Base-by-base conservation (phyloP, 2,113 vertebrate genomes). In the Morone chrysops region DNA sequence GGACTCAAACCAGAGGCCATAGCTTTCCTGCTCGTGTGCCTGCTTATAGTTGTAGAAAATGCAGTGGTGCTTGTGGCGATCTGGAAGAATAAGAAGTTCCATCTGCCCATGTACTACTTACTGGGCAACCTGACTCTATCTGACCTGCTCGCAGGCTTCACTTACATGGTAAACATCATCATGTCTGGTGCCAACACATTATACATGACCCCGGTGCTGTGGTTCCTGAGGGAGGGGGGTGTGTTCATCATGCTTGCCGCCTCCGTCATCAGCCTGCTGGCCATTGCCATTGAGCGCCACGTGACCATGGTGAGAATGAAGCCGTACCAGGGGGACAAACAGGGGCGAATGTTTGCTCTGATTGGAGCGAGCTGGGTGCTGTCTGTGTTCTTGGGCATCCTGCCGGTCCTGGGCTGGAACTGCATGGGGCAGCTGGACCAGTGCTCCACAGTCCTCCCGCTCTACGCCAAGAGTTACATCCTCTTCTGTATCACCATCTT, bases 1-100 rank as follows among this genome's bases (percentile, higher is more conserved):
- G 96, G 96, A 1, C 87, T 97, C 40, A 96, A 96, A 61, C 93
- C 96, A 0, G 95, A 96, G 43, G 94, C 95, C 45, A 94, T 95
- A 0, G 88, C 89, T 0, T 97, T 97, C 88, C 93, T 98, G 86
- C 89, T 96, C 5, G 95, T 98, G 36, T 98, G 97, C 84, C 89
- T 96, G 31, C 81, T 97, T 25, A 97, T 98, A 9, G 94, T 97
- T 8, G 60, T 94, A 12, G 97, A 98, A 89, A 99, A 99, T 51
- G 83, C 96, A 1, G 89, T 97, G 10, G 97, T 98, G 73, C 93
- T 98, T 45, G 45, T 96, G 8, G 96, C 96, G 38, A 95, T 98
- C 51, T 96, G 96, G 94, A 96, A 95, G 85, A 97, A 97, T 91
- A 97, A 97, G 80, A 97, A 97, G 56, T 97, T 99, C 84, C 97